These are phyloP conservation scores for Neoniphon sammara DNA, from an alignment of 2,797 vertebrate species.

Conservation along the genomic window DNA sequence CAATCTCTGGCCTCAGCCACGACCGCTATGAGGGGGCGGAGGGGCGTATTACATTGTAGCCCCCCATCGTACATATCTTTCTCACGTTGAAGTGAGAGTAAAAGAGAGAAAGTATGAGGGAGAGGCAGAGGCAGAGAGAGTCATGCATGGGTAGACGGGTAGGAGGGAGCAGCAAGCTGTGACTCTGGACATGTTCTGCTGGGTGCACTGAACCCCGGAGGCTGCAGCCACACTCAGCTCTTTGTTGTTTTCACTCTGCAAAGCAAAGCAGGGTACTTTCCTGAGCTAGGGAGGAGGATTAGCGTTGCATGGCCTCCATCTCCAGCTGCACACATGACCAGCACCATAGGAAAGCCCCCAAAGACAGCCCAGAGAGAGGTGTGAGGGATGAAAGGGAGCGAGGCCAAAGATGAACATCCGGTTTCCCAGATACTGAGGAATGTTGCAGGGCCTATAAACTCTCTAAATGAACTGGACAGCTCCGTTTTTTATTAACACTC, in stretches of 20 bases:
- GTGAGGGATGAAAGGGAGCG: conserved; percentile 56
- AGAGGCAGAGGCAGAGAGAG: conserved; percentile 51
- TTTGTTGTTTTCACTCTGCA: conserved; percentile 85
- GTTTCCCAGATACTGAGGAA: conserved; percentile 67
- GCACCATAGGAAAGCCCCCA: conserved; percentile 79
- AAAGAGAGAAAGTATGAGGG: conserved; percentile 51
- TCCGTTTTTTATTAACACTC: conserved; percentile 35
- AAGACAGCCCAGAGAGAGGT: conserved; percentile 75
- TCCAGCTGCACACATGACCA: conserved; percentile 85
- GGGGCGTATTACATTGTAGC: conserved; percentile 42
- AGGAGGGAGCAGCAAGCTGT: conserved; percentile 81
- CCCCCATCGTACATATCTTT: conserved; percentile 55
- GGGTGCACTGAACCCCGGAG: conserved; percentile 82
- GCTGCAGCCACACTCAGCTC: conserved; percentile 85
- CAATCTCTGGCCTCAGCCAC: conserved; percentile 8
- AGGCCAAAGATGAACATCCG: conserved; percentile 65
- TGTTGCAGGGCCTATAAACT: conserved; percentile 67
- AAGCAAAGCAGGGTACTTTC: conserved; percentile 84
- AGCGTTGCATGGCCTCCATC: conserved; percentile 82
- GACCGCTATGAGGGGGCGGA: conserved; percentile 15
- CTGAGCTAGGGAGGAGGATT: conserved; percentile 81
- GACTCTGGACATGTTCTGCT: conserved; percentile 84
- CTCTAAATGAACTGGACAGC: conserved; percentile 63
- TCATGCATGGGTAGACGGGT: conserved; percentile 76
- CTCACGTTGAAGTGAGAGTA: conserved; percentile 62